These are phyloP conservation scores for Pseudorasbora parva DNA, from an alignment of 2,113 vertebrate species.

Conservation along the genomic window DNA sequence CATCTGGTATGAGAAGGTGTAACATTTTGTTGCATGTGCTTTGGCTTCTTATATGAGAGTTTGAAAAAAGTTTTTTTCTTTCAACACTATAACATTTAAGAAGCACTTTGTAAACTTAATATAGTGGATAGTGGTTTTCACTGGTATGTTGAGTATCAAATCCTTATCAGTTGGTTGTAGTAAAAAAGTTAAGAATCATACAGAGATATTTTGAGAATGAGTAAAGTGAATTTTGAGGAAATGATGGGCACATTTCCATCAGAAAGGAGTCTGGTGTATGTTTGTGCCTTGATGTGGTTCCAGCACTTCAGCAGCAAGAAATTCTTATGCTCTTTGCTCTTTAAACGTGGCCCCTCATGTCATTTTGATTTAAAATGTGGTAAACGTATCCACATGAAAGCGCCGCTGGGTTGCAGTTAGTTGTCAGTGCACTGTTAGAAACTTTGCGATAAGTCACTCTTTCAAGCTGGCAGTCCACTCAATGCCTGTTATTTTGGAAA, in stretches of 20 bases:
- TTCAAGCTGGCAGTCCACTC: neutral
- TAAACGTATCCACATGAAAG: conserved; percentile 47
- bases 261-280: neutral
- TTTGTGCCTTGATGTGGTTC: conserved; percentile 32
- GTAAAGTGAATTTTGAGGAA: conserved; percentile 23
- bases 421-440: conserved; percentile 31
- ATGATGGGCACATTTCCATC: conserved; percentile 10
- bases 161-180: neutral
- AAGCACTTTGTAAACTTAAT: neutral
- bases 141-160: neutral
- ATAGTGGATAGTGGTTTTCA: neutral
- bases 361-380: conserved; percentile 51
- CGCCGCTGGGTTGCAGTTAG: conserved; percentile 4
- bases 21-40: neutral
- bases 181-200: neutral
- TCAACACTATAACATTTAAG: neutral
- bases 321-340: conserved; percentile 32
- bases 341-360: conserved; percentile 35
- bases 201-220: neutral
- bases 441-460: conserved; percentile 32
- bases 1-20: neutral
- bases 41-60: neutral
- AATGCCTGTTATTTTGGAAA: neutral
- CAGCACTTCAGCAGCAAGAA: conserved; percentile 18
- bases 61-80: neutral